Conservation (phyloP, 2,113 vertebrate species). For the Paradisaea rubra region DNA sequence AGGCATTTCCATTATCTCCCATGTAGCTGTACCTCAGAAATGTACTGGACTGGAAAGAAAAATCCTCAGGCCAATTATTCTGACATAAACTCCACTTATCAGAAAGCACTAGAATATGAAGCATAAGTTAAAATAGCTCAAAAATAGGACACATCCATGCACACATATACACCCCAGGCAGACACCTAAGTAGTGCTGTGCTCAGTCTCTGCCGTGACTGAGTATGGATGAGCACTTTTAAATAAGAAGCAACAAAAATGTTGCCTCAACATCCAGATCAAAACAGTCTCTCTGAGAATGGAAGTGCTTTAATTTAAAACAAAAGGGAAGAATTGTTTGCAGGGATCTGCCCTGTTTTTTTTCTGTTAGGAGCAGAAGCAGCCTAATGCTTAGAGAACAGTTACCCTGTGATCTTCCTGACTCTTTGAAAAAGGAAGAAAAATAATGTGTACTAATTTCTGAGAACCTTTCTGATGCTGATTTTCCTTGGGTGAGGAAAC, state of each 20-base stretch:
- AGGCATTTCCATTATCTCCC: conserved; percentile 46
- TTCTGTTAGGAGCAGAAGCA: not conserved
- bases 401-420: not conserved
- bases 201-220: not conserved
- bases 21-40: conserved; percentile 45
- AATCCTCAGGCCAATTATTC: conserved; percentile 50
- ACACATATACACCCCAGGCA: not conserved
- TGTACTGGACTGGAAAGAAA: conserved; percentile 52
- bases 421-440: not conserved
- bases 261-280: not conserved
- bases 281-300: not conserved
- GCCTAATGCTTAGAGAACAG: not conserved
- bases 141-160: not conserved
- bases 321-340: not conserved
- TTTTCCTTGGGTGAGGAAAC: not conserved
- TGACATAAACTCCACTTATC: conserved; percentile 60
- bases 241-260: not conserved
- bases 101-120: conserved; percentile 52
- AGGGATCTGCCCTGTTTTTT: not conserved
- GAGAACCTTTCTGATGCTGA: not conserved
- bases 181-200: not conserved
- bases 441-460: not conserved
- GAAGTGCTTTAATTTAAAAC: not conserved
- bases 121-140: conserved; percentile 40
- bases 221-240: not conserved